Percentiles rank a stretch among this genome's conserved stretches.
These are phyloP conservation scores for Troilus luridus DNA, from an alignment of 2,888 invertebrate genomes.

Conservation along the genomic window DNA sequence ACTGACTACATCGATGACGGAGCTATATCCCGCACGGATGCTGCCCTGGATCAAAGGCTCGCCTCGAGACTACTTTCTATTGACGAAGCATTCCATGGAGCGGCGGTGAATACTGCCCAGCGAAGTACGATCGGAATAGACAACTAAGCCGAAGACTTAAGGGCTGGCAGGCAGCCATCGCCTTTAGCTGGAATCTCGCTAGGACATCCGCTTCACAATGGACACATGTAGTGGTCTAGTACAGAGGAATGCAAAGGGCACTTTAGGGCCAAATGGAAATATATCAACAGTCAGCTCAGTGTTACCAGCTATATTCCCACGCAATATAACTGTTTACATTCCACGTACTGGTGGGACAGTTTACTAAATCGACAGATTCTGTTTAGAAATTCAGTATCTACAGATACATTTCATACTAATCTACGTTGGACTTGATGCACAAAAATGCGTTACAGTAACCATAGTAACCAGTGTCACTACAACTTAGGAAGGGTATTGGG, in stretches of 20 bases:
- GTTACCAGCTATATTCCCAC: neutral
- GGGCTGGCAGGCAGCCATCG: conserved; percentile 34
- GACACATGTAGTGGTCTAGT: neutral
- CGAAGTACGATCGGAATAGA: conserved; percentile 47
- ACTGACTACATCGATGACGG: neutral
- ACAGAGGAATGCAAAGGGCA: neutral
- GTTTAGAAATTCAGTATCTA: too few species aligned
- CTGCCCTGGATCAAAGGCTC: conserved; percentile 12
- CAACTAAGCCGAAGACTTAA: conserved; percentile 18
- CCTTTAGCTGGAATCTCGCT: conserved; percentile 38
- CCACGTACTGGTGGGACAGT: too few species aligned
- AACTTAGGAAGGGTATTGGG: too few species aligned
- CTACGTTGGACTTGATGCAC: too few species aligned
- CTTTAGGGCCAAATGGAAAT: neutral
- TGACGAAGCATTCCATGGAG: neutral
- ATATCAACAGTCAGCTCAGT: neutral
- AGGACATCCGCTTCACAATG: conserved; percentile 40
- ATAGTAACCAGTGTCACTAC: too few species aligned
- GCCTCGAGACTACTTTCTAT: conserved; percentile 30
- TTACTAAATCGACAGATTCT: too few species aligned
- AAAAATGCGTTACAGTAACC: too few species aligned
- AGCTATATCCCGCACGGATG: neutral
- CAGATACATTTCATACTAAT: too few species aligned
- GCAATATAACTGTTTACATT: neutral
- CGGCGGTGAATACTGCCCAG: conserved; percentile 7